These are phyloP conservation scores for Campylomormyrus numenius DNA, from an alignment of 2,113 vertebrate species.

Conservation along the genomic window DNA sequence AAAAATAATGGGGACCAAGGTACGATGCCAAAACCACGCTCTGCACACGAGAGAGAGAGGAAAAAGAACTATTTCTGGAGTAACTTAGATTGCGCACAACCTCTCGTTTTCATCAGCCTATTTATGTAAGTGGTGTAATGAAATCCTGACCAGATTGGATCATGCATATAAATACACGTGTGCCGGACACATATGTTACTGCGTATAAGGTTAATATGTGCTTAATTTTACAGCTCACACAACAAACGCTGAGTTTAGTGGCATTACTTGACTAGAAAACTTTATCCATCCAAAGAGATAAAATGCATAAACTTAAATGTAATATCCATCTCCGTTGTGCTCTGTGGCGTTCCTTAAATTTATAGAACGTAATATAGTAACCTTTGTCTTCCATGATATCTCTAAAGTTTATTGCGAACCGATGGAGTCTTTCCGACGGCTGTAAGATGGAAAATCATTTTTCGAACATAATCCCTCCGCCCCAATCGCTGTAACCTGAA, in stretches of 20 bases:
- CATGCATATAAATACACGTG: conserved; percentile 4
- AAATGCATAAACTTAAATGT: background rate
- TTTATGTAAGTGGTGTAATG: conserved; percentile 13
- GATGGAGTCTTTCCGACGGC: background rate
- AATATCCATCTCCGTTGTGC: background rate
- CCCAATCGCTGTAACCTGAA: background rate
- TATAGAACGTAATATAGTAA: background rate
- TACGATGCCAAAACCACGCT: background rate
- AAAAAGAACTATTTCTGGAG: conserved; percentile 4
- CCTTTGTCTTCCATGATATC: background rate
- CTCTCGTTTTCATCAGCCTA: conserved; percentile 12
- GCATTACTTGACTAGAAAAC: background rate
- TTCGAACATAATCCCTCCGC: background rate
- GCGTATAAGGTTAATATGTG: background rate
- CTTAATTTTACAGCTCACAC: background rate
- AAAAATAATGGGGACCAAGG: background rate
- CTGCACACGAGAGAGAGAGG: background rate
- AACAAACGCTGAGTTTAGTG: background rate
- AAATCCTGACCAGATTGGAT: background rate
- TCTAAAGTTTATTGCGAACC: background rate
- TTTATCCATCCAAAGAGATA: background rate
- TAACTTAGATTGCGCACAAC: background rate
- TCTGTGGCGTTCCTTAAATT: background rate
- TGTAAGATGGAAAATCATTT: background rate
- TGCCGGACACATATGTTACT: background rate